Evolutionary conservation across 2,797 vertebrate genomes (phyloP).

Genomic region (Dicrostonyx torquatus): DNA sequence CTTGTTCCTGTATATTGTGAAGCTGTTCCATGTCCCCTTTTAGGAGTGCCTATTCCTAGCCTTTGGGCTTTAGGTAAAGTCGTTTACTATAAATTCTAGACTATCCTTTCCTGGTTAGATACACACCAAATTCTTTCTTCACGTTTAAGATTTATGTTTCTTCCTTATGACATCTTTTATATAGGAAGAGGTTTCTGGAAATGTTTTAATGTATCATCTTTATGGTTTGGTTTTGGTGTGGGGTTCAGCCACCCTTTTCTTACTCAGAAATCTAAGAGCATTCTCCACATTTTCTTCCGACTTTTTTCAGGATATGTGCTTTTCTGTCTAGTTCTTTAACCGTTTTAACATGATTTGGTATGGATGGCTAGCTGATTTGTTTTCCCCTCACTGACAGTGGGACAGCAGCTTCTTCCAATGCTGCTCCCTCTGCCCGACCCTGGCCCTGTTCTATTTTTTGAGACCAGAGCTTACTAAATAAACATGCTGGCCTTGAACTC

Average conservation of each 20-base stretch:
- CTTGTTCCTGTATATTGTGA: neutral
- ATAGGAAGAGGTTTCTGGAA: neutral
- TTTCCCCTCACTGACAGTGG: neutral
- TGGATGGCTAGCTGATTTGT: slow-evolving; percentile 1
- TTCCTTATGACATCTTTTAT: slow-evolving; percentile 33
- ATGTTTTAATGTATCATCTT: slow-evolving; percentile 28
- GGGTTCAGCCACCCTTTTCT: slow-evolving; percentile 41
- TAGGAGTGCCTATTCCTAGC: neutral
- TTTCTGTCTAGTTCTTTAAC: slow-evolving; percentile 26
- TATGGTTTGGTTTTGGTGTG: neutral
- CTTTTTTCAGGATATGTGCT: slow-evolving; percentile 30
- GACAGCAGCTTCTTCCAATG: neutral
- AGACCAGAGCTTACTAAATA: neutral
- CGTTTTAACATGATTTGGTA: slow-evolving; percentile 18
- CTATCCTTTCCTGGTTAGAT: neutral
- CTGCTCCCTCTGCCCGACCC: neutral
- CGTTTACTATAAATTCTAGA: slow-evolving; percentile 43
- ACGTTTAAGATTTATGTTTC: slow-evolving; percentile 1
- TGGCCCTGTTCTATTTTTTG: neutral
- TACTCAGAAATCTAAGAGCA: neutral
- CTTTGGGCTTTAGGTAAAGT: neutral
- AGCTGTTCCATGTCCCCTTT: neutral
- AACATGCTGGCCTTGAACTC: neutral
- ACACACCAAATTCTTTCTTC: slow-evolving; percentile 39
- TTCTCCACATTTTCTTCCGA: slow-evolving; percentile 45